Base-by-base conservation (phyloP, 1,140 invertebrate species). In the Aethina tumida region DNA sequence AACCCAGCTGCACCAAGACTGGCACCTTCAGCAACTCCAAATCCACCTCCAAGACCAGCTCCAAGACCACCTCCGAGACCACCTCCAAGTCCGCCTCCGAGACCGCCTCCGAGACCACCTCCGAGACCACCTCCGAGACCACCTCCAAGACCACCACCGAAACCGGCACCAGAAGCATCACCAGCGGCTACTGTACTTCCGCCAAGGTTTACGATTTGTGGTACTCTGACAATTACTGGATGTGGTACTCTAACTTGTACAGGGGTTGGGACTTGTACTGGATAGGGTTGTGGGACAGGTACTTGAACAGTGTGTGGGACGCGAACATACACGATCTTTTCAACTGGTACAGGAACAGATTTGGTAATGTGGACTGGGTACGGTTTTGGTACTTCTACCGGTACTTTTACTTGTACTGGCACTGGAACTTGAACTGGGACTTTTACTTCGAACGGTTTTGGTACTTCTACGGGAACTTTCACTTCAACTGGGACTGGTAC, bases 391-490 rank as follows among this genome's bases (percentile, higher is more conserved):
- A 39, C 37, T 24, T 22, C 14, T 7, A 52, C 48, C 14, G 52
- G 41, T 17, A 51, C 45, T 1, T 49, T 45, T 27, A 59, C 55
- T 27, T 45, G 41, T 8, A 57, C 35, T 25, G 39, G 43, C 5
- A 58, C 55, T 35, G 51, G 41, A 9, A 57, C 53, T 13, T 44
- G 35, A 31, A 48, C 41, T 7, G 45, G 44, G 5, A 50, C 37
- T 18, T 29, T 40, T 19, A 47, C 44, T 27, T 39, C 40, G 34
- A 37, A 43, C 15, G 47, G 47, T 40, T 32, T 41, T 13, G 40
- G 39, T 12, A 50, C 44, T n/a, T 38, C 31, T n/a, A 50, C 49
- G 3, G 40, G 45, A 25, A 50, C 48, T 16, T 45, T 35, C 8
- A 51, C 39, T 15, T 35, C 31, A 10, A 48, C 42, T 20, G 35